Conservation (phyloP, 53 echinoderm and acorn worm genomes). For the Astropecten irregularis region DNA sequence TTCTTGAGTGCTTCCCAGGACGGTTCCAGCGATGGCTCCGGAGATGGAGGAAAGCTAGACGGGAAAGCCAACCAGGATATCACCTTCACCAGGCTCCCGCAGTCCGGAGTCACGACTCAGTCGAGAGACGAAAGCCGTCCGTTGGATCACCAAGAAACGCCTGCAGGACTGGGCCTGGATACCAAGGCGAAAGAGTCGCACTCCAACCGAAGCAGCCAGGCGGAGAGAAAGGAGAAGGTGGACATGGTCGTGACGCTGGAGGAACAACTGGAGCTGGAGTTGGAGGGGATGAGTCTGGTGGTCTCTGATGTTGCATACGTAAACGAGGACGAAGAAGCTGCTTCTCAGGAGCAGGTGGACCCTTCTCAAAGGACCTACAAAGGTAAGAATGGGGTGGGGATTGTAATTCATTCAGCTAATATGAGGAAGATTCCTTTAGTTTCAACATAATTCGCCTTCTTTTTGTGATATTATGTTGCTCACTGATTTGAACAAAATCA, state of each 20-base stretch:
- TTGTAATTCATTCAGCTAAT: too few species aligned
- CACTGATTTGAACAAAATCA: too few species aligned
- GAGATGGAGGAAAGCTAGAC: not conserved
- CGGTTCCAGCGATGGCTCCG: not conserved
- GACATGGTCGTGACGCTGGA: not conserved
- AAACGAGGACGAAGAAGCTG: not conserved
- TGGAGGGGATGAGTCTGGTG: constrained; percentile 1
- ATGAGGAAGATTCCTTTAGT: too few species aligned
- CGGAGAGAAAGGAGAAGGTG: not conserved
- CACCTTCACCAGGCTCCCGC: not conserved
- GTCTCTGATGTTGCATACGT: not conserved
- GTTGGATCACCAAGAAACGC: too few species aligned
- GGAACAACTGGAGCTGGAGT: not conserved
- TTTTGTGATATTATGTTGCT: too few species aligned
- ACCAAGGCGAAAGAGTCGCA: too few species aligned
- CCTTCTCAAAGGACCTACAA: too few species aligned
- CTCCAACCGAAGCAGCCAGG: not conserved
- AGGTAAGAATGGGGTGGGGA: too few species aligned
- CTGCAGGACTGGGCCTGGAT: too few species aligned
- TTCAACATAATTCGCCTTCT: too few species aligned
- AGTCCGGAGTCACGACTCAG: not conserved
- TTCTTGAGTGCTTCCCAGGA: not conserved
- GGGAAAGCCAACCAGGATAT: not conserved
- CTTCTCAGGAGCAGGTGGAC: too few species aligned
- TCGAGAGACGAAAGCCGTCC: too few species aligned